Base-by-base conservation (phyloP, 2,797 vertebrate genomes). In the Gastrophryne carolinensis region DNA sequence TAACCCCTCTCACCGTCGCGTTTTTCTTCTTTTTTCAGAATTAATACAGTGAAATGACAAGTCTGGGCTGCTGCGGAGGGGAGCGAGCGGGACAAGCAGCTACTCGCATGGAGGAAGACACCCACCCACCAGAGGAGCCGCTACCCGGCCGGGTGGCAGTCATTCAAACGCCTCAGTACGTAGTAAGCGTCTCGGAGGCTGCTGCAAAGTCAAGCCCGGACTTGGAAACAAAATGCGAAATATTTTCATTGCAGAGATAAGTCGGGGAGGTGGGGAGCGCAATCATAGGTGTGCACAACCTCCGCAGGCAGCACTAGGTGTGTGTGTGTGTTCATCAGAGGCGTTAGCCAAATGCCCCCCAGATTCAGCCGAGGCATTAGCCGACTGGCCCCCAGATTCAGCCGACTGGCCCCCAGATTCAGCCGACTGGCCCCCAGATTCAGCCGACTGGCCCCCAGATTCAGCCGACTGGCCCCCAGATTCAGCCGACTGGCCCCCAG, bases 211-310 rank as follows among this genome's bases (percentile, higher is more conserved):
- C 73, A 76, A 62, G 73, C 47, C 73, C 47, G 58, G 53, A 76
- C 73, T 52, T 70, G 73, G 65, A 76, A 47, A 6, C 19, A 56
- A 69, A 76, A 66, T 58, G 19, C 50, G 27, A 57, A 74, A 62
- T 76, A 61, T 50, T 32, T 62, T 57, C 15, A 37, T 52, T 39
- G 50, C 17, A 73, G 24, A 44, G 26, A 54, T 21, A 69, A 30
- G 44, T 39, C 11, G 34, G 23, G 24, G 15, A 9, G 21, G 5
- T 4, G 23, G 64, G 50, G 17, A 23, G n/a, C 21, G 29, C 34
- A 0, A 23, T 2, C 9, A 29, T 13, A n/a, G 17, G 37, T 26
- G 23, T 54, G 23, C 23, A 68, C 29, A n/a, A n/a, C n/a, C n/a
- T n/a, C n/a, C n/a, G n/a, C n/a, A n/a, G n/a, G n/a, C n/a, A n/a